Conservation (phyloP, 92 coral and sea anemone species). For the Pocillopora grandis region DNA sequence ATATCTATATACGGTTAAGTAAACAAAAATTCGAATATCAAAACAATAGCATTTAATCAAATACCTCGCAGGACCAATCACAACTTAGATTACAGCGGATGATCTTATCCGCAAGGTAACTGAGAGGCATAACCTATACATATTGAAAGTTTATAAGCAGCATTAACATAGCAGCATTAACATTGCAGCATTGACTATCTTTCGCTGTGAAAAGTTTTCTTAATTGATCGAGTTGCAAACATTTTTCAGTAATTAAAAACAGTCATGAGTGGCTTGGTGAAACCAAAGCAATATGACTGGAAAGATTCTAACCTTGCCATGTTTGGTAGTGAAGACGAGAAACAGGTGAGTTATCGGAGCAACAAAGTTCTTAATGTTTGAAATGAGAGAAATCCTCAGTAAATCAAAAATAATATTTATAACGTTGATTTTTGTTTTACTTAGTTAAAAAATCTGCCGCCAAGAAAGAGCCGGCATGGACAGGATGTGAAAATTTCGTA, state of each 20-base stretch:
- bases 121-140: not conserved
- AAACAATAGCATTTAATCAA: not conserved
- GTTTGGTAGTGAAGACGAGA: slow-evolving; percentile 14
- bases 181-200: not conserved
- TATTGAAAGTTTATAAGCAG: not conserved
- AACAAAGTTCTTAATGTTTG: too few relatives aligned
- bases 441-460: too few relatives aligned
- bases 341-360: too few relatives aligned
- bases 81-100: not conserved
- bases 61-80: not conserved
- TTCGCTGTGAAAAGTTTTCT: not conserved
- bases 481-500: slow-evolving; percentile 49
- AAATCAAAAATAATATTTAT: not conserved
- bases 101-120: not conserved
- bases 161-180: too few relatives aligned
- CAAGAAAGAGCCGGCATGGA: slow-evolving; percentile 79
- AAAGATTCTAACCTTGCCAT: slow-evolving; percentile 18
- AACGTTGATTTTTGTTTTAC: not conserved
- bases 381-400: not conserved
- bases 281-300: slow-evolving; percentile 19
- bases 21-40: not conserved
- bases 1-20: slow-evolving; percentile 8
- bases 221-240: too few relatives aligned
- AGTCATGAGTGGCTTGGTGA: too few relatives aligned
- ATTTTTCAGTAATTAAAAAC: too few relatives aligned